Evolutionary conservation across 2,113 vertebrate species (phyloP).

Genomic region (Semnornis frantzii): DNA sequence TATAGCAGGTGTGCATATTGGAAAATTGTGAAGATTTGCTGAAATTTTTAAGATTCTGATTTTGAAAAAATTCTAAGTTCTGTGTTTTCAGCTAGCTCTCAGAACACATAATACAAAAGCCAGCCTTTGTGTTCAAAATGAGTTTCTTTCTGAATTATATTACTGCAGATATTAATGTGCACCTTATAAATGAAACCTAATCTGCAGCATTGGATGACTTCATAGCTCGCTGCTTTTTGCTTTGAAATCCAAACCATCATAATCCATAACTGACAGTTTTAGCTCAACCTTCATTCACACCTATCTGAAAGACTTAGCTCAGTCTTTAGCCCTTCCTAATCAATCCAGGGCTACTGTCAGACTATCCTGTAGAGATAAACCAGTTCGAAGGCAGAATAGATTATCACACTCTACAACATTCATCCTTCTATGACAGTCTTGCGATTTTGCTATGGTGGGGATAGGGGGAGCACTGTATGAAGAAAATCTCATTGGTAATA

Average conservation of each 20-base stretch:
- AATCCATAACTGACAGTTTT: neutral
- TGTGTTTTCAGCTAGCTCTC: neutral
- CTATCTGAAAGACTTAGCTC: neutral
- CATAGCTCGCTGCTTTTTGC: neutral
- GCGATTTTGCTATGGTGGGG: neutral
- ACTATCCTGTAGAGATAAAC: neutral
- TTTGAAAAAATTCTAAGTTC: neutral
- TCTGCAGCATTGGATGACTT: neutral
- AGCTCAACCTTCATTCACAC: neutral
- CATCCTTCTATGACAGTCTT: neutral
- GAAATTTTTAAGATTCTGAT: neutral
- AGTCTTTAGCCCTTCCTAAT: neutral
- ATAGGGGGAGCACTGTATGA: accelerated
- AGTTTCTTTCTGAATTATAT: neutral
- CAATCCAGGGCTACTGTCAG: accelerated
- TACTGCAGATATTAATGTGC: neutral
- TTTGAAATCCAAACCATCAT: neutral
- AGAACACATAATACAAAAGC: neutral
- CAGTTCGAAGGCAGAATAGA: neutral
- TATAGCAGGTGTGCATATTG: neutral
- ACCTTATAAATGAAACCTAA: neutral
- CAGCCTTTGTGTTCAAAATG: neutral
- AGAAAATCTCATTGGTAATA: neutral
- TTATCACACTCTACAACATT: neutral
- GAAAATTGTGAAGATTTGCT: neutral